Percentiles rank a stretch among this genome's conserved stretches.
Conservation (phyloP, 1,140 invertebrate genomes). For the Zaprionus inermis region DNA sequence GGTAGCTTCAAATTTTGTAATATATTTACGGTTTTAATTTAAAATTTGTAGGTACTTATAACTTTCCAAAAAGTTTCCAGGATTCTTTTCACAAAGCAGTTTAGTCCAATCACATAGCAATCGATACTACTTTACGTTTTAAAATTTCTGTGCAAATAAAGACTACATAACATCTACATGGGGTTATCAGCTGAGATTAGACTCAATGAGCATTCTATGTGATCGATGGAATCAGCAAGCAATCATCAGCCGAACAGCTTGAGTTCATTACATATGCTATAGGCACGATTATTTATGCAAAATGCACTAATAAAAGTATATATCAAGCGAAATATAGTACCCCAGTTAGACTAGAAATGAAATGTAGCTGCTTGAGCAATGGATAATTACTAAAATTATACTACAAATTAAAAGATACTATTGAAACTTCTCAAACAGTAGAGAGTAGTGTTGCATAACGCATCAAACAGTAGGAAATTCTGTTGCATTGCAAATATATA, state of each 20-base stretch:
- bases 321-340: not conserved
- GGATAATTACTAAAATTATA: not conserved
- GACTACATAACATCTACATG: not conserved
- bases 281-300: not conserved
- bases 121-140: not conserved
- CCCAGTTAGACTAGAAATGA: not conserved
- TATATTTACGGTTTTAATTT: not conserved
- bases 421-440: not conserved
- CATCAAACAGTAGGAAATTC: not conserved
- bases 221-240: not conserved
- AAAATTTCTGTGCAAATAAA: not conserved
- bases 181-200: slow-evolving; percentile 25
- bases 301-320: not conserved
- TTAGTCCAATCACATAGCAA: not conserved
- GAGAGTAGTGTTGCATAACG: not conserved
- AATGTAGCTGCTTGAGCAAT: not conserved
- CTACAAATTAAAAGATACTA: not conserved
- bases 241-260: not conserved
- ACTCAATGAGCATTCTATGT: not conserved
- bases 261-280: not conserved
- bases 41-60: not conserved
- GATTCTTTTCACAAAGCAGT: not conserved
- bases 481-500: not conserved
- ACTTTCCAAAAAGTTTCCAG: not conserved
- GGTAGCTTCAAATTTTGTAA: not conserved